A percentile compares a stretch with the other conserved stretches of the same genome.
Evolutionary conservation across 2,113 vertebrate species (phyloP).

Genomic region (Phyllostomus discolor): DNA sequence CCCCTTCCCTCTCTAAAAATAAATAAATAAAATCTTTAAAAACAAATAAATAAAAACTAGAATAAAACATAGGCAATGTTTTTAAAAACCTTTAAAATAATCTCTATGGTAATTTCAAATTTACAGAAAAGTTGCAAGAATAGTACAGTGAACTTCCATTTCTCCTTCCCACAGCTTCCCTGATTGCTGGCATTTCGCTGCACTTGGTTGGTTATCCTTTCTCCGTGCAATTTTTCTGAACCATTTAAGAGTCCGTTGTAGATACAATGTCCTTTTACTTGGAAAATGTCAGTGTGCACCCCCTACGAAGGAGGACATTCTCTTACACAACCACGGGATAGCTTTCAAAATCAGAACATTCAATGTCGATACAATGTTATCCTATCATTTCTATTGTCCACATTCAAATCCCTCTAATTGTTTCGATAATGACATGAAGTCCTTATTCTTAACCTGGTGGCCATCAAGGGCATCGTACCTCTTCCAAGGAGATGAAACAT

Average conservation of each 20-base stretch:
- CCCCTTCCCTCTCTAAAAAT: too few species aligned
- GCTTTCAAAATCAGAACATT: not conserved
- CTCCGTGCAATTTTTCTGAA: not conserved
- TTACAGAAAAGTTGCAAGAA: not conserved
- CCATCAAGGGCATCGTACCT: not conserved
- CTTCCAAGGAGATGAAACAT: not conserved
- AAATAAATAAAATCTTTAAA: too few species aligned
- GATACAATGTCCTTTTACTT: not conserved
- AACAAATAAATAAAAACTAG: not conserved
- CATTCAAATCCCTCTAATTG: not conserved
- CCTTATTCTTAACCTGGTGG: not conserved
- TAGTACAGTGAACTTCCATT: not conserved
- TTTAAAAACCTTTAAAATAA: not conserved
- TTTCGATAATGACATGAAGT: not conserved
- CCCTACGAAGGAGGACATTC: not conserved
- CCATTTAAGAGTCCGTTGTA: not conserved
- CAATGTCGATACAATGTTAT: not conserved
- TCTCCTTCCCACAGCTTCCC: not conserved
- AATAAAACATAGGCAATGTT: not conserved
- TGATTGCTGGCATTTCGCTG: not conserved
- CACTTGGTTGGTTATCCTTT: not conserved
- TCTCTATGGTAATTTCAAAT: not conserved
- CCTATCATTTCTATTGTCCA: not conserved
- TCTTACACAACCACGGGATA: accelerated
- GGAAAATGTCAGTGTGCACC: not conserved